Base-by-base conservation (phyloP, 2,888 invertebrate genomes). In the Rotaria sp. region DNA sequence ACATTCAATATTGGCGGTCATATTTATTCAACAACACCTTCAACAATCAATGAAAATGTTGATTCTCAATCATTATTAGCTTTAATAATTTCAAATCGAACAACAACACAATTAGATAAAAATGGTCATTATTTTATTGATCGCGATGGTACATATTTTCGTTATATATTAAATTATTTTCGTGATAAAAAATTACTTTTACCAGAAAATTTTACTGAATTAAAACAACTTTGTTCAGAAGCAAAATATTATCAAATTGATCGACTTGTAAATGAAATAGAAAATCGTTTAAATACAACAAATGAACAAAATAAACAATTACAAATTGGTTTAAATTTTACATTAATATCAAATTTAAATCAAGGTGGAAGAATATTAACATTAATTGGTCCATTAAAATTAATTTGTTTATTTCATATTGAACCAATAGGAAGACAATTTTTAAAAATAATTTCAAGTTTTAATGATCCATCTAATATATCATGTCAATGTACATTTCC, bases 141-240 rank as follows among this genome's bases (percentile, higher is more conserved):
- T 92, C 93, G 98, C 84, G 98, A 99, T 91, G 97, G 98, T 7
- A 95, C 95, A 88, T 96, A 97, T 95, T 80, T 99, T 92, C 94
- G 97, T 41, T 96, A 98, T 91, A 96, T 99, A 90, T 93, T 99
- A 88, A 97, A 97, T 92, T 99, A 95, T 91, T 94, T 99, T 93
- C 93, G 98, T 89, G 95, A 96, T 91, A 95, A 95, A 87, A 94
- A 94, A 89, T 93, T 97, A 85, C 92, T 96, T 88, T 94, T 97
- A 89, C 96, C 97, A 0, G 94, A 94, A 41, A 94, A 95, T 91
- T 97, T 97, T 91, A 93, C 94, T 50, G 95, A 96, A 90, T 91
- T 95, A 88, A 96, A 97, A 89, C 93, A 96, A 88, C 92, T 97
- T 85, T 91, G 96, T 84, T 95, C 96, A 90, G 97, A 97, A 91